Base-by-base conservation (phyloP, 2,888 invertebrate genomes). In the Drosophila limbata region DNA sequence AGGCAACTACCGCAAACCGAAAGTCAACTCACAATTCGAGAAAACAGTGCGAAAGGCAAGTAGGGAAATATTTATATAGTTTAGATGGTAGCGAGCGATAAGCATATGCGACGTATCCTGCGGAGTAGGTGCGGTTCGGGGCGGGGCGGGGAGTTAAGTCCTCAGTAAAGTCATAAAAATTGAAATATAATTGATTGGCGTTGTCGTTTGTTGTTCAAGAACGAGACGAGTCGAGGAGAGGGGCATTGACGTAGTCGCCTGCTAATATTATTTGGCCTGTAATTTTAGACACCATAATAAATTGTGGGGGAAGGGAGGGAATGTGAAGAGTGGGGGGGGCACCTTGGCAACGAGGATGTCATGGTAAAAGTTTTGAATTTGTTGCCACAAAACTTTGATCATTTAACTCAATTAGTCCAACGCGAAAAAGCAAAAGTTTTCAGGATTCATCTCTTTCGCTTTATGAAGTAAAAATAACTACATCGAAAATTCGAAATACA, bases 121-220 rank as follows among this genome's bases (percentile, higher is more conserved):
- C 2, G 3, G 15, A 8, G 28, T 4, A 5, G 25, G 25, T n/a
- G n/a, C n/a, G n/a, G n/a, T n/a, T 4, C 21, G 21, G 2, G 2
- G 21, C 21, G 28, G 19, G 28, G 15, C 13, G 40, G 6, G 3
- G 25, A 4, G 28, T 13, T 5, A 8, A 48, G 66, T 56, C 11
- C 56, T 69, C 56, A 72, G 70, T 47, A 69, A 69, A 75, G 81
- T 81, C 73, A 74, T 84, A 77, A 79, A 81, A 84, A 87, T 84
- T 79, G 81, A 80, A 81, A 78, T 79, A 84, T 90, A 90, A 90
- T 89, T 88, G 90, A 89, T 90, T 88, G 90, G 80, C 73, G 65
- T 75, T 73, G 69, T 55, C 33, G 55, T 56, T 56, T 53, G 40
- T 28, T 40, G 53, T 69, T 69, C 25, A 6, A 25, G 25, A 25